phyloP scores from a whole-genome alignment of 2,113 vertebrate species.

The Aviceda subcristata region DNA sequence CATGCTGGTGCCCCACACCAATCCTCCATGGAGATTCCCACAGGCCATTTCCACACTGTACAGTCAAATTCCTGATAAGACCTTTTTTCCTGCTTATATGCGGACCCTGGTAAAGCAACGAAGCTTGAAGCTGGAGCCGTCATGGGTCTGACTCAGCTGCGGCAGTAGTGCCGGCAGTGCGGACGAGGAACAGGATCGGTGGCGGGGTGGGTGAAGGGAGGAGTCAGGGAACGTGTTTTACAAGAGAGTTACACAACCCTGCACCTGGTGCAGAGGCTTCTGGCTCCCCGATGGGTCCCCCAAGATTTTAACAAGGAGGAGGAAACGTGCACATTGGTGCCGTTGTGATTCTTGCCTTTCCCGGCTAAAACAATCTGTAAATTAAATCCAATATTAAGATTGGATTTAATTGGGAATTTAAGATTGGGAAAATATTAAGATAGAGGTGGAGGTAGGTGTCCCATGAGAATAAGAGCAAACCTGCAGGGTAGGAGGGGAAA shows the following conservation, averaged over 20 bases:
- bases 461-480: neutral
- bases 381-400: neutral
- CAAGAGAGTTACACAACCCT: slow-evolving; percentile 8
- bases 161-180: fast-evolving
- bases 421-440: neutral
- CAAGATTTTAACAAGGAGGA: neutral
- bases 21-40: neutral
- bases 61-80: neutral
- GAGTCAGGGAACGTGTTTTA: slow-evolving; percentile 1
- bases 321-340: fast-evolving
- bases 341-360: neutral
- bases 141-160: neutral
- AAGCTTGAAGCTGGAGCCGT: neutral
- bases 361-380: neutral
- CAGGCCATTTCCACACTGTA: fast-evolving
- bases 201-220: neutral
- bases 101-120: fast-evolving
- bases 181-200: neutral
- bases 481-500: neutral
- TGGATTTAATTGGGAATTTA: too few species aligned
- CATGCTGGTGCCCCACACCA: neutral
- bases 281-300: neutral
- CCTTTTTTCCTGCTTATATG: neutral
- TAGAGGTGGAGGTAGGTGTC: neutral
- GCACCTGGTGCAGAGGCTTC: neutral